Evolutionary conservation across 1,140 invertebrate species (phyloP), one percentile per base, ranked within the genome.

Genomic region (Thaumetopoea pityocampa): DNA sequence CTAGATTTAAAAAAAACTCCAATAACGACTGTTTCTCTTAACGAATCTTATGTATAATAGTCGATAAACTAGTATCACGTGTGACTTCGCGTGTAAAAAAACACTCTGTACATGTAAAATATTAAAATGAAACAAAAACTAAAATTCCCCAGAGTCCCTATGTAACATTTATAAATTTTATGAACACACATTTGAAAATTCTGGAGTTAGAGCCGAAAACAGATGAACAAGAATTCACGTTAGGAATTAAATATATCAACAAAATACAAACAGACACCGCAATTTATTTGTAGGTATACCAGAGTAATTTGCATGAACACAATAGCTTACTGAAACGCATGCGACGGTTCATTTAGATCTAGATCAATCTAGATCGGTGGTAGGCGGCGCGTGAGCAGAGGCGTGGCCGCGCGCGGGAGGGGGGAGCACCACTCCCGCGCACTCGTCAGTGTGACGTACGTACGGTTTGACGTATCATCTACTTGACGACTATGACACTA

Each of bases 341-440:
- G 24, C 22, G 20, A 35, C 37, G 24, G 5, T 22, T 35, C 35
- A 30, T 34, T 44, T 48, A 54, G 56, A 68, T 67, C 59, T 63
- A 64, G 67, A 73, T 70, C 65, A 58, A 71, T 71, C 64, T 81
- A 65, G 73, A 73, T 70, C 54, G 46, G 30, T 40, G 38, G 58
- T 55, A 56, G 76, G 73, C 71, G 76, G 70, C 36, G 59, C 58
- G 41, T 26, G 54, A 36, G 50, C 46, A 51, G 50, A 53, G 73
- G 77, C 77, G 77, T 64, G 69, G 65, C 65, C 32, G 4, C 9
- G 17, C 8, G 23, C 41, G 14, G 26, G 18, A 20, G 28, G 20
- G 29, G 32, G 17, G 27, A 15, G 32, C 10, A 54, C 63, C 62
- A 69, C 70, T 70, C 64, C 64, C 51, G 68, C 67, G 68, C 73